Conservation (phyloP, 2,888 invertebrate species). For the Tuberolachnus salignus region DNA sequence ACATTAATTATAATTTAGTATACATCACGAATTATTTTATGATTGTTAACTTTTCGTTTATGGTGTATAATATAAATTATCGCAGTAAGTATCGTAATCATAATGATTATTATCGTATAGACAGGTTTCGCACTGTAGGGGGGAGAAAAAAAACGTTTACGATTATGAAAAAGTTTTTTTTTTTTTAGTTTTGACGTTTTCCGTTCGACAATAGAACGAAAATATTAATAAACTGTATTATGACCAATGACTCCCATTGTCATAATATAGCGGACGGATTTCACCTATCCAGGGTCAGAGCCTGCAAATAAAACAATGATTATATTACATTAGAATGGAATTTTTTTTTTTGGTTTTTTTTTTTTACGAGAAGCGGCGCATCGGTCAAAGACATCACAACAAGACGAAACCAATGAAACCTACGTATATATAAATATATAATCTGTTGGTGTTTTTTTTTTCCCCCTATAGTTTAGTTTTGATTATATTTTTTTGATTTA, state of each 20-base stretch:
- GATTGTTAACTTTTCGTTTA: background rate
- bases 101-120: background rate
- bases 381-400: no score
- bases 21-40: no score
- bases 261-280: background rate
- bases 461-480: no score
- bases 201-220: background rate
- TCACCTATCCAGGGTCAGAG: background rate
- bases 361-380: no score
- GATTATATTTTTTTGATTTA: no score
- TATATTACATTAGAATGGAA: background rate
- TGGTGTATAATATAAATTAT: background rate
- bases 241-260: background rate
- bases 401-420: no score
- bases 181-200: background rate
- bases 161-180: no score
- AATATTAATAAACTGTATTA: background rate
- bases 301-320: background rate
- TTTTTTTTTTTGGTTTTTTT: no score
- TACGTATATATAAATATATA: no score
- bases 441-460: no score
- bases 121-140: background rate
- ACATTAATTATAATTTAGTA: background rate
- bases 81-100: background rate
- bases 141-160: background rate